These are phyloP conservation scores for Ptychoptera albimana DNA, from an alignment of 2,888 invertebrate species.

Conservation along the genomic window DNA sequence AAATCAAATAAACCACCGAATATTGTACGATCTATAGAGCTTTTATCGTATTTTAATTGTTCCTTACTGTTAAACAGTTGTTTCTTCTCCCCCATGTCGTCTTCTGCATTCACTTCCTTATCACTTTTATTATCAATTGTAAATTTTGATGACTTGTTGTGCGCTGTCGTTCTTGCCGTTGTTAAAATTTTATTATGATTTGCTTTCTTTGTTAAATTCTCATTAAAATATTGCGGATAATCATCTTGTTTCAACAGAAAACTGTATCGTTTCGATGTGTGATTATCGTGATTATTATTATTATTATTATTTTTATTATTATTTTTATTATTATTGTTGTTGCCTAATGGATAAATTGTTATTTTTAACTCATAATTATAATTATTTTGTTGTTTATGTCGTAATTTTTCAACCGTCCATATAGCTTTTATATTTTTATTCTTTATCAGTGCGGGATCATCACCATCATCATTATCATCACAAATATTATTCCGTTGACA, in stretches of 20 bases:
- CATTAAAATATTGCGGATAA: conserved; percentile 23
- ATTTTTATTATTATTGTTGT: not conserved
- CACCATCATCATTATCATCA: too few relatives aligned
- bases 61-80: too few relatives aligned
- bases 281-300: conserved; percentile 17
- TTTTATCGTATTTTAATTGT: not conserved
- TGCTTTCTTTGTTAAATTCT: not conserved
- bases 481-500: too few relatives aligned
- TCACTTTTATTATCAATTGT: too few relatives aligned
- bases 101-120: too few relatives aligned
- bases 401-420: conserved; percentile 9
- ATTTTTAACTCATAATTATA: conserved; percentile 32
- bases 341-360: conserved; percentile 6
- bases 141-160: too few relatives aligned
- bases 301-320: conserved; percentile 11
- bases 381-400: conserved; percentile 27
- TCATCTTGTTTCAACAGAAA: conserved; percentile 42
- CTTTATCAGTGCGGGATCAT: not conserved
- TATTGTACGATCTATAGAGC: not conserved
- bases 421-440: conserved; percentile 9
- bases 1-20: not conserved
- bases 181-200: too few relatives aligned
- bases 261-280: too few relatives aligned
- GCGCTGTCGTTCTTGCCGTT: too few relatives aligned
- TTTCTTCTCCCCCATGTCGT: too few relatives aligned